phyloP scores from a whole-genome alignment of 2,113 vertebrate genomes.

The Otis tarda region DNA sequence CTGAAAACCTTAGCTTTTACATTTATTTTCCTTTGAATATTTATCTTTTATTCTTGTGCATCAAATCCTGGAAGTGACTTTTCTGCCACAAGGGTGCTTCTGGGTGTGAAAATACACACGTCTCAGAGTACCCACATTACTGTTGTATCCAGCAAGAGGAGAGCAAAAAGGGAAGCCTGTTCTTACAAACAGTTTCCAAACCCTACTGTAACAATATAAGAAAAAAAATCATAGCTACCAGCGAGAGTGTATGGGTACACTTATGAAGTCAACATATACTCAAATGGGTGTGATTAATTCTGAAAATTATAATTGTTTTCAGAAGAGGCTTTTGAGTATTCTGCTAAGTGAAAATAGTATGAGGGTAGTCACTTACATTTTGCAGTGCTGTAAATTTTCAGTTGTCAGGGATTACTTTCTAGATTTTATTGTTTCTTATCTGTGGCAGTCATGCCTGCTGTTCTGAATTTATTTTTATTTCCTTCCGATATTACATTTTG shows the following conservation, averaged over 20 bases:
- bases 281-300: not conserved
- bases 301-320: not conserved
- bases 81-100: not conserved
- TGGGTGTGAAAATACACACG: not conserved
- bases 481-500: conserved; percentile 16
- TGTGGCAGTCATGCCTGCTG: not conserved
- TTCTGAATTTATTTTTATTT: conserved; percentile 36
- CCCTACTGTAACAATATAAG: not conserved
- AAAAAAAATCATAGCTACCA: not conserved
- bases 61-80: not conserved
- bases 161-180: not conserved
- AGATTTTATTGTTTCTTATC: conserved; percentile 14
- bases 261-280: not conserved
- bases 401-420: not conserved
- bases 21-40: not conserved
- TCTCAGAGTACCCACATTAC: not conserved
- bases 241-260: not conserved
- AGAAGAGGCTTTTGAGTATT: not conserved
- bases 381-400: not conserved
- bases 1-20: not conserved
- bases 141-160: not conserved
- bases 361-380: not conserved
- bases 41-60: not conserved
- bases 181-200: not conserved
- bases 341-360: not conserved